Conservation (phyloP, 1,140 invertebrate species). For the Aethina tumida region DNA sequence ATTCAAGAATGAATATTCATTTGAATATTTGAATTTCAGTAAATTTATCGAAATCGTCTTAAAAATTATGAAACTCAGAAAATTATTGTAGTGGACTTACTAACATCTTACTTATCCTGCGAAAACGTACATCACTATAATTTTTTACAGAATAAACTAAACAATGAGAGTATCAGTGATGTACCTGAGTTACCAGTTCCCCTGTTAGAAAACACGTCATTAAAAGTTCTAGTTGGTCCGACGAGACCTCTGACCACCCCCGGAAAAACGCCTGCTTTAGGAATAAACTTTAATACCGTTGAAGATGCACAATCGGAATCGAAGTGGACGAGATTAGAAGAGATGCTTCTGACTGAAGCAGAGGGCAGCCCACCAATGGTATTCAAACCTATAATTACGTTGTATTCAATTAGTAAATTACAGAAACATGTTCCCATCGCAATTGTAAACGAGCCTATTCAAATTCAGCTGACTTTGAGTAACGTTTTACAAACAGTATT, state of each 20-base stretch:
- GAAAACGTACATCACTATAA: no score
- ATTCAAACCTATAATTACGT: slow-evolving; percentile 64
- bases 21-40: no score
- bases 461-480: slow-evolving; percentile 61
- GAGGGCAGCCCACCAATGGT: slow-evolving; percentile 60
- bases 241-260: slow-evolving; percentile 39
- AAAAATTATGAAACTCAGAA: no score
- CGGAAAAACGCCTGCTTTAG: slow-evolving; percentile 37
- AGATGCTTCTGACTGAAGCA: slow-evolving; percentile 62
- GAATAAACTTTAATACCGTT: slow-evolving; percentile 26
- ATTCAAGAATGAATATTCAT: no score
- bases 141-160: slow-evolving; percentile 21
- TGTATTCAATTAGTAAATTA: slow-evolving; percentile 55
- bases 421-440: slow-evolving; percentile 57
- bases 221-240: slow-evolving; percentile 53
- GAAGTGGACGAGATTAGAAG: slow-evolving; percentile 66
- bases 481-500: slow-evolving; percentile 76
- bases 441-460: slow-evolving; percentile 71
- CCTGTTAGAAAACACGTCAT: slow-evolving; percentile 51
- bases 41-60: no score
- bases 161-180: slow-evolving; percentile 12
- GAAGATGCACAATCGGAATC: slow-evolving; percentile 33
- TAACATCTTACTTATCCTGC: no score
- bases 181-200: slow-evolving; percentile 52
- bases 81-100: no score